Percentiles rank a stretch among this genome's conserved stretches.
Conservation (phyloP, 2,797 vertebrate species). For the Acrossocheilus wenchowensis region DNA sequence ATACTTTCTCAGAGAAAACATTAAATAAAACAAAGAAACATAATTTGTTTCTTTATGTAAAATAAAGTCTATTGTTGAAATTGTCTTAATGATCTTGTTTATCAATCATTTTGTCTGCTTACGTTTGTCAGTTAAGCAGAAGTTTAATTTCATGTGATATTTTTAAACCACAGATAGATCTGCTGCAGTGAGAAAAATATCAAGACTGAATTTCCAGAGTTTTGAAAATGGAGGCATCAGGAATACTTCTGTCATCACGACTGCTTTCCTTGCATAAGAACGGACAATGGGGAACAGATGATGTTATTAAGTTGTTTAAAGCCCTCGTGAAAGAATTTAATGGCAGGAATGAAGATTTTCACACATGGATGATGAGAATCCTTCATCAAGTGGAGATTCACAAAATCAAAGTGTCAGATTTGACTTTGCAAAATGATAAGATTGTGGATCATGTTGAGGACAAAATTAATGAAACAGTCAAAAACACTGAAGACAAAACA, state of each 20-base stretch:
- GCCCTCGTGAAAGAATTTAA: constrained; percentile 55
- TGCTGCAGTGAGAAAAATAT: too few relatives aligned
- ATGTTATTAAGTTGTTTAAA: constrained; percentile 49
- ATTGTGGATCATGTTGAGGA: background rate
- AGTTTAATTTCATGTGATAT: too few relatives aligned
- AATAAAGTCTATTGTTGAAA: background rate
- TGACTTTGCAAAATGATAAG: background rate
- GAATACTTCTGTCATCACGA: constrained; percentile 30
- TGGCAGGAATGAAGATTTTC: background rate
- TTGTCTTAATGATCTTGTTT: too few relatives aligned
- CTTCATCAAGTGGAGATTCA: constrained; percentile 67
- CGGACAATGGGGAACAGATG: constrained; percentile 50
- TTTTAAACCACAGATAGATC: too few relatives aligned
- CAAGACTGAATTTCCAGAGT: too few relatives aligned
- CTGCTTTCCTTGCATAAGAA: constrained; percentile 59
- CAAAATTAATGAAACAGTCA: constrained; percentile 10
- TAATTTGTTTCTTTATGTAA: background rate
- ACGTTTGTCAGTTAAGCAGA: too few relatives aligned
- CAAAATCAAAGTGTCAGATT: constrained; percentile 30
- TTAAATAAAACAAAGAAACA: background rate
- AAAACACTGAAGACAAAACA: constrained; percentile 45
- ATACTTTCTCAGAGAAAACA: background rate
- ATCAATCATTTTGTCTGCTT: too few relatives aligned
- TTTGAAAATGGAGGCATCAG: constrained; percentile 24
- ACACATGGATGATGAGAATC: constrained; percentile 57